Conservation (phyloP, 1,140 invertebrate genomes). For the Brachionus calyciflorus region DNA sequence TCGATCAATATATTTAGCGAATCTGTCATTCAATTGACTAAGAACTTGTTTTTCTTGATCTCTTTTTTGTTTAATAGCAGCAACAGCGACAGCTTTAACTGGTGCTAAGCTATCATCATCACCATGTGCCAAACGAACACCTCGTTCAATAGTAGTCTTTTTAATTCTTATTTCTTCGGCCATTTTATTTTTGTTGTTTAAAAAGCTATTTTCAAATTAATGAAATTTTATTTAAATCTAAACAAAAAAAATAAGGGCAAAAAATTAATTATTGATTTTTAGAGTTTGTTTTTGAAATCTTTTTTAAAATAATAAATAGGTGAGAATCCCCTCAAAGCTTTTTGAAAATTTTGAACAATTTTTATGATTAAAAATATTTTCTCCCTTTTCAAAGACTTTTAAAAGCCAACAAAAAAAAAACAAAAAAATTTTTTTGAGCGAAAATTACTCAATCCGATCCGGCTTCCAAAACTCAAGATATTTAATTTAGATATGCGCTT, state of each 20-base stretch:
- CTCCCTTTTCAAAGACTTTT: no score
- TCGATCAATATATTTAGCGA: constrained; percentile 46
- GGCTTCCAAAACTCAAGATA: no score
- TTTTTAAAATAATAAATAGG: no score
- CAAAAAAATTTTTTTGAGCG: no score
- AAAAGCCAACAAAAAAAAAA: no score
- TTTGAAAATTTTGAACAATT: no score
- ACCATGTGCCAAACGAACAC: constrained; percentile 14
- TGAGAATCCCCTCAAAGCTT: no score
- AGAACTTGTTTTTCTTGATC: constrained; percentile 43
- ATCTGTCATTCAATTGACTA: constrained; percentile 35
- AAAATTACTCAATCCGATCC: no score
- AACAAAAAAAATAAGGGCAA: background rate
- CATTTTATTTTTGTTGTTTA: constrained; percentile 6
- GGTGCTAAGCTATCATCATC: background rate
- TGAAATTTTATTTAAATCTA: background rate
- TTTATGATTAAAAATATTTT: no score
- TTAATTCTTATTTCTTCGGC: constrained; percentile 30
- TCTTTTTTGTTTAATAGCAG: constrained; percentile 13
- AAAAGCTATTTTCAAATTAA: background rate
- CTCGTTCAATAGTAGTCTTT: constrained; percentile 29
- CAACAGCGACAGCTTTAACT: background rate
- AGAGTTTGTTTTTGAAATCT: no score
- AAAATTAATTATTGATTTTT: no score
- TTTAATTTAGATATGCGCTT: no score